Evolutionary conservation across 2,113 vertebrate species (phyloP).

Genomic region (Microtus ochrogaster): DNA sequence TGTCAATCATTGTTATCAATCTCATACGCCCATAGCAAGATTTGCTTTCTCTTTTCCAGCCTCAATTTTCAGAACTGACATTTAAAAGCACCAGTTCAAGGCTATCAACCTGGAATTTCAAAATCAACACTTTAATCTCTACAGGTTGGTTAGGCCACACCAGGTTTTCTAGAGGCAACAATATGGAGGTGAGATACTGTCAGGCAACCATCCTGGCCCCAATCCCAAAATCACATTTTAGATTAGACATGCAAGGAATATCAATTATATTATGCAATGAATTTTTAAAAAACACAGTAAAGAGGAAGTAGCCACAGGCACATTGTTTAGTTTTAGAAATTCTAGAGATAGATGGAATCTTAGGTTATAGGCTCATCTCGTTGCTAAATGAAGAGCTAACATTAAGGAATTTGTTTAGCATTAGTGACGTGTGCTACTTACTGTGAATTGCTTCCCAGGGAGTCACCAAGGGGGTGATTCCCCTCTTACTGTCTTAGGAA

Average conservation of each 20-base stretch:
- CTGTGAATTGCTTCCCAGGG: neutral
- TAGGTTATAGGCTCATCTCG: neutral
- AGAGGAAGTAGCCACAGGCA: neutral
- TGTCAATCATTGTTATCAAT: neutral
- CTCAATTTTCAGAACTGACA: neutral
- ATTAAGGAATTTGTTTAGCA: neutral
- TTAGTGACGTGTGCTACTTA: neutral
- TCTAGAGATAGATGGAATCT: neutral
- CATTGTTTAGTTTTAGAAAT: neutral
- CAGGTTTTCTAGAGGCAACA: neutral
- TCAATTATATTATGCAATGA: neutral
- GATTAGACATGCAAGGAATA: neutral
- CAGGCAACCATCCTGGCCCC: neutral
- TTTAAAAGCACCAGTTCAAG: neutral
- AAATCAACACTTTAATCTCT: neutral
- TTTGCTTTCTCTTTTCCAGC: neutral
- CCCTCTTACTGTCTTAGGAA: neutral
- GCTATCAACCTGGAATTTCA: neutral
- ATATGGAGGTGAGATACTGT: neutral
- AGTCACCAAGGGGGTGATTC: neutral
- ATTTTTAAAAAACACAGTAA: neutral
- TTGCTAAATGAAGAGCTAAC: neutral
- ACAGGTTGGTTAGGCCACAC: neutral
- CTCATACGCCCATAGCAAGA: neutral
- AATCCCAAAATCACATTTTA: neutral